These are phyloP conservation scores for Colletes latitarsis DNA, from an alignment of 1,140 invertebrate species.

Conservation along the genomic window DNA sequence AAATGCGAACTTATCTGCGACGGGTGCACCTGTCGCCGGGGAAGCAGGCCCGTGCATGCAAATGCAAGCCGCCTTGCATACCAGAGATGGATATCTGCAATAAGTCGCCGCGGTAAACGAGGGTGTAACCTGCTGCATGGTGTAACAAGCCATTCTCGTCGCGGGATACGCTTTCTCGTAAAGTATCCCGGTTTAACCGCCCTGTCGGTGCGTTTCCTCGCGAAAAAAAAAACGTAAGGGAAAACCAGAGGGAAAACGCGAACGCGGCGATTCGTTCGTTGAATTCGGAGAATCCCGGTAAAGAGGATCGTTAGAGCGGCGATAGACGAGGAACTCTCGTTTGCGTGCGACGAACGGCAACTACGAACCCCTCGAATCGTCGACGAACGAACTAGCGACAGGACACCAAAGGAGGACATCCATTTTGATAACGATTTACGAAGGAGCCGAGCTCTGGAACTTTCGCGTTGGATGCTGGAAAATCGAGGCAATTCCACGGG, in stretches of 20 bases:
- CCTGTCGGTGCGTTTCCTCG: not conserved
- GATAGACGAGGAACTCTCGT: constrained; percentile 4
- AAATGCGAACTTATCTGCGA: constrained; percentile 70
- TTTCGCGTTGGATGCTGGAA: constrained; percentile 61
- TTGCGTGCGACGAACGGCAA: constrained; percentile 23
- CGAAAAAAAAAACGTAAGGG: not conserved
- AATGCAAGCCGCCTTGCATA: constrained; percentile 66
- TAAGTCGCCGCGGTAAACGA: constrained; percentile 62
- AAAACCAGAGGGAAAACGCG: not conserved
- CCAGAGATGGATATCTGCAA: constrained; percentile 68
- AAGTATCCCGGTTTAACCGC: not conserved
- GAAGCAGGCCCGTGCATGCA: constrained; percentile 66
- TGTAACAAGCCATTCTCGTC: constrained; percentile 41
- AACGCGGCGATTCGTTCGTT: too few relatives aligned
- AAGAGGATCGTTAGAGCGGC: too few relatives aligned
- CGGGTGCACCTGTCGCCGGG: constrained; percentile 69
- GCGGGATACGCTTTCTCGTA: constrained; percentile 26
- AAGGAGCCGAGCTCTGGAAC: constrained; percentile 23
- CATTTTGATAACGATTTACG: constrained; percentile 66
- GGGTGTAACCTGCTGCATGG: constrained; percentile 55
- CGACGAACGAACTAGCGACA: constrained; percentile 30
- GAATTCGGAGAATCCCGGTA: not conserved
- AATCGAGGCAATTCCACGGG: constrained; percentile 66
- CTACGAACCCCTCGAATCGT: not conserved
- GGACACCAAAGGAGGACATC: constrained; percentile 44